Base-by-base conservation (phyloP, 2,797 vertebrate genomes). In the Oryzias sinensis region DNA sequence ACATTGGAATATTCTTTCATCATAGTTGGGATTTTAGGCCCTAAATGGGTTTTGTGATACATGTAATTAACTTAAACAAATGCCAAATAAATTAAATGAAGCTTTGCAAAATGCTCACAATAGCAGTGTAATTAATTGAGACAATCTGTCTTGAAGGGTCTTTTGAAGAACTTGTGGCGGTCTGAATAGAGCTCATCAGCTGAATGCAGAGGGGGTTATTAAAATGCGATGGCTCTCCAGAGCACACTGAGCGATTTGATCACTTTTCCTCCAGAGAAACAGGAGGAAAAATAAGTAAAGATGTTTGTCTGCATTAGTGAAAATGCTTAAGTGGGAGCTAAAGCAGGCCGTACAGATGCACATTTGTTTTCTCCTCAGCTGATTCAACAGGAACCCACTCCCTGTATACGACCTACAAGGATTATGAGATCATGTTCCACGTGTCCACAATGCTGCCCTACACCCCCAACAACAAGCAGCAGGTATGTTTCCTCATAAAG, bases 341-440 rank as follows among this genome's bases (percentile, higher is more conserved):
- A 37, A 37, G 33, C 33, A 11, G 27, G 27, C 27, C 6, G 27
- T 7, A 27, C 27, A 27, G 33, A 65, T 9, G 2, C 59, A 33
- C 43, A 2, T 18, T 59, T 65, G 24, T 68, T 6, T 71, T 20
- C 6, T 24, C 53, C 17, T 44, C 79, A 97, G 96, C 96, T 75
- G 96, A 97, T 87, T 98, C 97, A 14, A 99, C 97, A 0, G 96
- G 97, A 61, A 98, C 94, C 49, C 95, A 98, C 79, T 99, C 97
- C 72, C 84, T 99, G 15, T 97, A 96, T 65, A 97, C 97, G 54
- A 94, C 93, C 0, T 93, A 97, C 72, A 98, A 97, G 82, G 97
- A 98, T 81, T 98, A 97, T 70, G 96, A 98, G 87, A 93, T 98
- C 64, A 98, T 98, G 96, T 97, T 99, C 85, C 97, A 98, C 0